Conservation (phyloP, 1,140 invertebrate species). For the Akabosia matsudoensis region DNA sequence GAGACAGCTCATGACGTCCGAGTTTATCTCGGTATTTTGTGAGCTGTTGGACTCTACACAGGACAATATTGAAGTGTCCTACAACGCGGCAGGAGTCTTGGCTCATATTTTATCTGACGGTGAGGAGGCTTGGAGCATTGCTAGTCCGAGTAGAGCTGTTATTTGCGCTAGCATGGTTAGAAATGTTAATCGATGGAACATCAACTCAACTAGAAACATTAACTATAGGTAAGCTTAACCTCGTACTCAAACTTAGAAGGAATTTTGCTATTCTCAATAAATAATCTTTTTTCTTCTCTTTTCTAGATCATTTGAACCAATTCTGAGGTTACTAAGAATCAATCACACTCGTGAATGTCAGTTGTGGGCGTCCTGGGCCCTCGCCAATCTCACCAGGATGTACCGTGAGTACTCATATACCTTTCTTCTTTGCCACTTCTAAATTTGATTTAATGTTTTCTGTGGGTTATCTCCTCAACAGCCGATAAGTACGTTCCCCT, state of each 20-base stretch:
- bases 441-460: no score
- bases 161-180: slow-evolving; percentile 72
- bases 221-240: slow-evolving; percentile 72
- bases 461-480: no score
- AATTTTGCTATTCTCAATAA: no score
- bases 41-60: slow-evolving; percentile 75
- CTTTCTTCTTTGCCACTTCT: slow-evolving; percentile 34
- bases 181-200: slow-evolving; percentile 84
- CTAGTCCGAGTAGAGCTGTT: slow-evolving; percentile 64
- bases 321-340: slow-evolving; percentile 73
- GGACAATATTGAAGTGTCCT: slow-evolving; percentile 95
- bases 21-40: slow-evolving; percentile 82
- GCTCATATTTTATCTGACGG: slow-evolving; percentile 89
- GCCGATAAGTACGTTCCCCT: slow-evolving; percentile 86
- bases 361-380: slow-evolving; percentile 95
- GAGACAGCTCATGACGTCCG: slow-evolving; percentile 70
- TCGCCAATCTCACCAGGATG: slow-evolving; percentile 90
- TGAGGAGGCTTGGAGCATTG: slow-evolving; percentile 72
- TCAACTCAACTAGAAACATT: slow-evolving; percentile 83
- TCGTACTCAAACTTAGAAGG: background rate
- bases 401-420: slow-evolving; percentile 68
- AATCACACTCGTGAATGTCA: slow-evolving; percentile 85
- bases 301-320: slow-evolving; percentile 78
- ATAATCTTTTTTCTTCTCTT: no score
- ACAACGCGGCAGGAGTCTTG: slow-evolving; percentile 93